Base-by-base conservation (phyloP, 2,888 invertebrate species). In the Mythimna loreyi region DNA sequence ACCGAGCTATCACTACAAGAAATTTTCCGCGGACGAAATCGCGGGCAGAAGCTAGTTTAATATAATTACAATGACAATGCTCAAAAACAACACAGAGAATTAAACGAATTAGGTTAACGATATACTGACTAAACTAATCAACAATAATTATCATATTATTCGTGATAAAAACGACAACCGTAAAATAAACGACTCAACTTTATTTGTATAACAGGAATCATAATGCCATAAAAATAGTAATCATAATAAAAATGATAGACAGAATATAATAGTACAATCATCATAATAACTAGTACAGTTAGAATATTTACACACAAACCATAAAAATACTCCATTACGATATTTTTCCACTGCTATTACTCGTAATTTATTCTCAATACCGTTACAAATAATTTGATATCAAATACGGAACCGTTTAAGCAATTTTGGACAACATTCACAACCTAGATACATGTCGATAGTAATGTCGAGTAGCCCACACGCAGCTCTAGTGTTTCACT, bases 321-420 rank as follows among this genome's bases (percentile, higher is more conserved):
- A 50, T 53, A 49, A 61, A 72, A 67, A 60, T 61, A 40, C 40
- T 55, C 60, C 23, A 75, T 67, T 53, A 77, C 47, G 56, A 68
- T 69, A 66, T 78, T 75, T 71, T 78, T 75, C 78, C 61, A 53
- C 69, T 65, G 7, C 70, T 70, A 71, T 72, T 80, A 82, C 67
- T 40, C 23, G 71, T 53, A 67, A 72, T 78, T 82, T 82, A 82
- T 82, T 68, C 28, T 11, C 2, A 9, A 40, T 68, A 68, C 83
- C 78, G 81, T 82, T 83, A 83, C 55, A 79, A 73, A 82, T 81
- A 83, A 82, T 79, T 68, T 71, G 72, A 79, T 79, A 79, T 65
- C 45, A 21, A 72, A 74, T 67, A 68, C 63, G 70, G 65, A 66
- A 78, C 60, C 68, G 47, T 76, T 78, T 78, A 76, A 83, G 71